phyloP scores from a whole-genome alignment of 2,888 invertebrate species.

The Agriotes lineatus region DNA sequence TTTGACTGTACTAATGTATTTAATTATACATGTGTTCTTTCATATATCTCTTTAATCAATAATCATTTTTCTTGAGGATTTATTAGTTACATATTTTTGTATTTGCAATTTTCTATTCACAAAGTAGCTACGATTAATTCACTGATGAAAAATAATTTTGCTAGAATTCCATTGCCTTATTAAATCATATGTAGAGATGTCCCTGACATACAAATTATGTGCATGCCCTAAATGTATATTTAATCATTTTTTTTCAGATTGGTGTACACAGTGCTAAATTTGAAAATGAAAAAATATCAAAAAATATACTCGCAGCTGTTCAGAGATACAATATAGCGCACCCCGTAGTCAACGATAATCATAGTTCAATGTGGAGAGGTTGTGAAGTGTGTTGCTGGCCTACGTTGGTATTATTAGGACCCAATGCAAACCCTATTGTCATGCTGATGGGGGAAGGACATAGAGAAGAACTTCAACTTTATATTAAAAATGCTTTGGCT shows the following conservation, averaged over 20 bases:
- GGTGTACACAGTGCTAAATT: conserved; percentile 96
- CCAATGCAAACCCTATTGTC: conserved; percentile 80
- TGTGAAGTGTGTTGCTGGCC: conserved; percentile 93
- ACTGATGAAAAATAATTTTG: no score
- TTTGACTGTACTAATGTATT: no score
- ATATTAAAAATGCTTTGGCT: conserved; percentile 74
- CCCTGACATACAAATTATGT: no score
- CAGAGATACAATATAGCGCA: conserved; percentile 87
- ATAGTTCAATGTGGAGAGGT: conserved; percentile 81
- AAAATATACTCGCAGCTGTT: conserved; percentile 85
- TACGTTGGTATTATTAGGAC: conserved; percentile 85
- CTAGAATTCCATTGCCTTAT: no score
- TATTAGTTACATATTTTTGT: no score
- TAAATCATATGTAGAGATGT: no score
- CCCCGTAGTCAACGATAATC: conserved; percentile 90
- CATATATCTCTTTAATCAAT: no score
- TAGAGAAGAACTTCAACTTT: conserved; percentile 75
- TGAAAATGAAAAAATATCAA: conserved; percentile 85
- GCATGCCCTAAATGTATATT: no score
- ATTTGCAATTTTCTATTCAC: no score
- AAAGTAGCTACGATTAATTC: no score
- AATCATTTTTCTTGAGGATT: no score
- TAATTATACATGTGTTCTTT: no score
- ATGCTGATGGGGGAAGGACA: conserved; percentile 89
- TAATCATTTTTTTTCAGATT: conserved; percentile 71